Evolutionary conservation across 2,888 invertebrate genomes (phyloP).

Genomic region (Griposia aprilina): DNA sequence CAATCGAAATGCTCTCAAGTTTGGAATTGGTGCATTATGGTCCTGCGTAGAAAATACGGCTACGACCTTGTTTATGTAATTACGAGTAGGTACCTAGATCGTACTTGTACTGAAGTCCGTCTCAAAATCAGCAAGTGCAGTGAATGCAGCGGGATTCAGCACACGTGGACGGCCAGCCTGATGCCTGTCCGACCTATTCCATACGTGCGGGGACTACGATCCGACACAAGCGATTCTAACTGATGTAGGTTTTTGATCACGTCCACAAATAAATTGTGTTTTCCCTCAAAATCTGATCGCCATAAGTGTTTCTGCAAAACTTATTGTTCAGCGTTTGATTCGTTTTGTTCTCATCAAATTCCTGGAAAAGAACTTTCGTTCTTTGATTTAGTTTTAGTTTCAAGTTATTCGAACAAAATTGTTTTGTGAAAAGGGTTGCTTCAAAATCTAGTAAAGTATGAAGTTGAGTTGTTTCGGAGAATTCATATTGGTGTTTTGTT

Average conservation of each 20-base stretch:
- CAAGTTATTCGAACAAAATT: constrained; percentile 46
- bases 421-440: constrained; percentile 32
- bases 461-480: constrained; percentile 33
- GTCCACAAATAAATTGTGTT: constrained; percentile 77
- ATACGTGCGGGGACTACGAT: constrained; percentile 79
- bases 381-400: constrained; percentile 49
- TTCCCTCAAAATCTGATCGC: constrained; percentile 72
- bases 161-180: constrained; percentile 72
- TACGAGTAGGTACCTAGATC: background rate
- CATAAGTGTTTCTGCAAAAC: constrained; percentile 66
- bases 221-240: constrained; percentile 64
- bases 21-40: background rate
- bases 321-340: constrained; percentile 65
- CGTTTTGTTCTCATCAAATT: constrained; percentile 59
- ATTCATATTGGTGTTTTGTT: constrained; percentile 31
- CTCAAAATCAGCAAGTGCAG: constrained; percentile 71
- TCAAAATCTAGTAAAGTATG: constrained; percentile 39
- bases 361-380: constrained; percentile 38
- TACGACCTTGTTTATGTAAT: constrained; percentile 4
- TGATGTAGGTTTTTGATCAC: constrained; percentile 75
- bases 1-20: background rate
- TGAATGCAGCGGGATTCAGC: constrained; percentile 74
- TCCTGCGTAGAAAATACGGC: background rate
- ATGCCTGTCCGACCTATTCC: constrained; percentile 77
- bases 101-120: constrained; percentile 4